Base-by-base conservation (phyloP, 2,797 vertebrate genomes). In the Hydrophis major region DNA sequence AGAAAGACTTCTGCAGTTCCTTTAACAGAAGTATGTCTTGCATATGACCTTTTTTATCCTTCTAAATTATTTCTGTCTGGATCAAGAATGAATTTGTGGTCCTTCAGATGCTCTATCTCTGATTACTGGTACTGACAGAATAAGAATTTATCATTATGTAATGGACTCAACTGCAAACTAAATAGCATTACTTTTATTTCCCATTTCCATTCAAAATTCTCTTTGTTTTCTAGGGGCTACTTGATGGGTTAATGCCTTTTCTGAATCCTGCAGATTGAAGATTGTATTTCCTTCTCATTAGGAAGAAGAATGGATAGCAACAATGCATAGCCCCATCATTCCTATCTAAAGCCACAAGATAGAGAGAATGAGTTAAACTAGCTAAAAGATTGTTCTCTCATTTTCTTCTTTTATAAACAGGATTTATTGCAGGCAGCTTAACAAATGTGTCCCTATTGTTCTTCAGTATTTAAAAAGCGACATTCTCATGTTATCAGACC, bases 181-280 rank as follows among this genome's bases (percentile, higher is more conserved):
- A 22, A 66, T 60, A 61, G 10, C 60, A 50, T 50, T 91, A 6
- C 32, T 47, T 60, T 86, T 56, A 47, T 60, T 27, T 60, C 57
- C 50, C 4, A 60, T 22, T 32, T 14, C 74, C 59, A n/a, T 11
- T 91, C 37, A 57, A 28, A 59, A 89, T 25, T 88, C 14, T 66
- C 95, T 94, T 95, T 92, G 93, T 95, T 92, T 97, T 95, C 6
- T 98, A 99, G 99, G 91, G 99, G 99, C 94, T 99, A 99, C 97
- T 98, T 99, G 92, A 99, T 99, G 99, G 99, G 99, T 93, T 99
- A 98, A 93, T 94, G 83, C 94, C 91, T 95, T 92, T 59, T 95
- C 87, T 93, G 92, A 90, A 55, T 47, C 93, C 27, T 90, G 78
- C 60, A 95, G 59, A 90, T 5, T 90, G 94, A 0, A 0, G 94